These are phyloP conservation scores for Cordilura impudica DNA, from an alignment of 2,888 invertebrate species.

Conservation along the genomic window DNA sequence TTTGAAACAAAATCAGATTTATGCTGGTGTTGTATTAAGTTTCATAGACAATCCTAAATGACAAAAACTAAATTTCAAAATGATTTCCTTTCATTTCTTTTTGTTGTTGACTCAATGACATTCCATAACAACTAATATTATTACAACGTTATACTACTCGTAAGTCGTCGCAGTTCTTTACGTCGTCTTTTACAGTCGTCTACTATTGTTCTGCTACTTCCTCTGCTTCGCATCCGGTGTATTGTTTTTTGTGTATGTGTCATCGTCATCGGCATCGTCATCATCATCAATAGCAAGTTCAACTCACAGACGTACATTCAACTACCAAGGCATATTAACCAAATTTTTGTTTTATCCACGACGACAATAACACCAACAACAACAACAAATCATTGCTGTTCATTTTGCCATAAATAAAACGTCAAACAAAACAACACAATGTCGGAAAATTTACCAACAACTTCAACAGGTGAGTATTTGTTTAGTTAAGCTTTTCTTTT, in stretches of 20 bases:
- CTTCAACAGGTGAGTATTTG: constrained; percentile 70
- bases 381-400: constrained; percentile 41
- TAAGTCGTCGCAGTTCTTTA: no score
- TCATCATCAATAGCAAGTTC: neutral
- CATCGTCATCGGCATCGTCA: neutral
- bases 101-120: neutral
- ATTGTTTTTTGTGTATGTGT: neutral
- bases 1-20: no score
- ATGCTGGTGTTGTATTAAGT: no score
- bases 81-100: constrained; percentile 23
- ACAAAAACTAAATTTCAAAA: constrained; percentile 3
- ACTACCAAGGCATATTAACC: neutral
- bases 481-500: neutral
- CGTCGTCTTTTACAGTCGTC: neutral
- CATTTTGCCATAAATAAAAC: constrained; percentile 22
- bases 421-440: constrained; percentile 56
- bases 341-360: no score
- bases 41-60: no score
- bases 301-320: constrained; percentile 1
- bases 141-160: neutral
- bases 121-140: neutral
- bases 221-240: neutral
- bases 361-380: constrained; percentile 24
- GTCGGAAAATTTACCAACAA: constrained; percentile 66
- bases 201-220: neutral